These are phyloP conservation scores for Platycnemis pennipes DNA, from an alignment of 2,888 invertebrate genomes.

Conservation along the genomic window DNA sequence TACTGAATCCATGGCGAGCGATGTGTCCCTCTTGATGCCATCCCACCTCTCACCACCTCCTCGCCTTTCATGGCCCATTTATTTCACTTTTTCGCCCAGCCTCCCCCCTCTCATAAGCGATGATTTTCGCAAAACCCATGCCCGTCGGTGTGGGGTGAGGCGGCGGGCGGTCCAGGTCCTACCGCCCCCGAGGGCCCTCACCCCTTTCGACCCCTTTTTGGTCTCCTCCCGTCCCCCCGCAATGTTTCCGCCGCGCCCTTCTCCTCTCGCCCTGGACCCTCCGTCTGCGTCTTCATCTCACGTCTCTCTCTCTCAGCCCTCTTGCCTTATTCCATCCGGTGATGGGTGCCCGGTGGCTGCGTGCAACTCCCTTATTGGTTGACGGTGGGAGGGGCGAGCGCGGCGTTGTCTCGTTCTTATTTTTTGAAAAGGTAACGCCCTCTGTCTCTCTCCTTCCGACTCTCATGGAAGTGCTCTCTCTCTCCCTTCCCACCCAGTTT, in stretches of 20 bases:
- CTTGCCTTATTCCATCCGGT: slow-evolving; percentile 34
- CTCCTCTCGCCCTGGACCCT: background rate
- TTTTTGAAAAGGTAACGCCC: slow-evolving; percentile 51
- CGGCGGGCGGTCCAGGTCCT: background rate
- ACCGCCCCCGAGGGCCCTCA: background rate
- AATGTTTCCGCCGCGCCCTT: background rate
- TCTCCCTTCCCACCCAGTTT: too few relatives aligned
- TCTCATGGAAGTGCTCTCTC: background rate
- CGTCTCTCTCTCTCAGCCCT: slow-evolving; percentile 40
- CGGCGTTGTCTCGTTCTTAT: background rate
- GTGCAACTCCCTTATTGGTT: slow-evolving; percentile 40
- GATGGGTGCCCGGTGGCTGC: slow-evolving; percentile 62
- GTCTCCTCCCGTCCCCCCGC: too few relatives aligned
- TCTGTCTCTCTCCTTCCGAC: background rate
- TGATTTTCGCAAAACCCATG: slow-evolving; percentile 51
- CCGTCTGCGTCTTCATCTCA: slow-evolving; percentile 52
- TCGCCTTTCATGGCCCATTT: slow-evolving; percentile 34
- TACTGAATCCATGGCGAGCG: too few relatives aligned
- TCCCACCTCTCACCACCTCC: background rate
- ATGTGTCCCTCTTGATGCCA: background rate
- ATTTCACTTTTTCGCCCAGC: slow-evolving; percentile 5
- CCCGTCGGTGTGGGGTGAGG: background rate
- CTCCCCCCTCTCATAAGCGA: slow-evolving; percentile 9
- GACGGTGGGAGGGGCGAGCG: slow-evolving; percentile 56
- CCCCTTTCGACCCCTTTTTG: too few relatives aligned